Evolutionary conservation across 2,797 vertebrate genomes (phyloP).

Genomic region (Setipinna tenuifilis): DNA sequence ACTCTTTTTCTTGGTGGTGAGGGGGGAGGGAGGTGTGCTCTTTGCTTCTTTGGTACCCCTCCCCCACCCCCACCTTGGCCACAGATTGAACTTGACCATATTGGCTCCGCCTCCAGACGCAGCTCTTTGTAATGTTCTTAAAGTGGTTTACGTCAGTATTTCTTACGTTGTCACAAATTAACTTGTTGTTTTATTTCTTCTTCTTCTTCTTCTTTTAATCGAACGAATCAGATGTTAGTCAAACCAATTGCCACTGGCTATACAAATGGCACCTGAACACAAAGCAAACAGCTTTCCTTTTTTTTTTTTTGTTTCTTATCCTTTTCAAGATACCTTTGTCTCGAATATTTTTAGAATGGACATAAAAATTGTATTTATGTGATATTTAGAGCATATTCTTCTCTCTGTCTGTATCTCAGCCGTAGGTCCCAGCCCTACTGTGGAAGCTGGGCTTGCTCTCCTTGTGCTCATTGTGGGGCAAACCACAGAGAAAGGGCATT

Average conservation of each 20-base stretch:
- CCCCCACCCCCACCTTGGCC: slow-evolving; percentile 54
- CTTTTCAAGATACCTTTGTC: slow-evolving; percentile 66
- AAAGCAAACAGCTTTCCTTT: slow-evolving; percentile 58
- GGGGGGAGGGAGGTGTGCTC: slow-evolving; percentile 30
- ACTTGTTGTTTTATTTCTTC: slow-evolving; percentile 24
- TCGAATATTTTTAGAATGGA: slow-evolving; percentile 61
- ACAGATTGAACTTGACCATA: slow-evolving; percentile 58
- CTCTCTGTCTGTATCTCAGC: slow-evolving; percentile 24
- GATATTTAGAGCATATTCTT: slow-evolving; percentile 62
- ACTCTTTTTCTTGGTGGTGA: slow-evolving; percentile 30
- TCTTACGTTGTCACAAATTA: slow-evolving; percentile 36
- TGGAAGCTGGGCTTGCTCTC: slow-evolving; percentile 52
- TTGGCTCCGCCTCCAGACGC: slow-evolving; percentile 51
- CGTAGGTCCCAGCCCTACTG: slow-evolving; percentile 64
- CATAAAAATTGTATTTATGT: slow-evolving; percentile 62
- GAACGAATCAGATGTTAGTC: slow-evolving; percentile 51
- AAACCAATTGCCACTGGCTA: slow-evolving; percentile 62
- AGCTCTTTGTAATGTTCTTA: slow-evolving; percentile 56
- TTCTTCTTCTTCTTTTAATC: slow-evolving; percentile 43
- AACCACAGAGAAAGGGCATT: slow-evolving; percentile 57
- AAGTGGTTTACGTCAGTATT: slow-evolving; percentile 67
- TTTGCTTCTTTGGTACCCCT: slow-evolving; percentile 9
- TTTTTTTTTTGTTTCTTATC: slow-evolving; percentile 59
- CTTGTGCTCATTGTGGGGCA: slow-evolving; percentile 44
- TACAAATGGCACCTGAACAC: slow-evolving; percentile 50